These are phyloP conservation scores for Cephus rjabovi DNA, from an alignment of 2,888 invertebrate species.

Conservation along the genomic window DNA sequence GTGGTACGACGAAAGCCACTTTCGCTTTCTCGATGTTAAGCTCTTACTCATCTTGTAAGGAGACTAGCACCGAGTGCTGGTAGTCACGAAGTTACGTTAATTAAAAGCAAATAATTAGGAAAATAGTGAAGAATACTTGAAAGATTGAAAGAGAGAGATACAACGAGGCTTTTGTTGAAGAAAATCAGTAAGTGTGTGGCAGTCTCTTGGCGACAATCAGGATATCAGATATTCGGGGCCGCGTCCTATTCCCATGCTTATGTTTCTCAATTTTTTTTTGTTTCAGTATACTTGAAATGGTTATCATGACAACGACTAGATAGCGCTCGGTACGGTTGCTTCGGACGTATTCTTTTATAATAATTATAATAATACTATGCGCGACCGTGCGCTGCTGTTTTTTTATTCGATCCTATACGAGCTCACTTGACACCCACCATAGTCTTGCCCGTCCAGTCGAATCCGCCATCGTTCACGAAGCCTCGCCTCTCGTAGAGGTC, in stretches of 20 bases:
- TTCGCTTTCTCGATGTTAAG: neutral
- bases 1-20: neutral
- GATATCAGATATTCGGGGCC: neutral
- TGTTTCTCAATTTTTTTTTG: neutral
- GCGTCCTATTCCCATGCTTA: neutral
- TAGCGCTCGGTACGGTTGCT: neutral
- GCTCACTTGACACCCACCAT: conserved; percentile 67
- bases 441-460: conserved; percentile 94
- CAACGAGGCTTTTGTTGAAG: neutral
- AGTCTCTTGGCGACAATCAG: neutral
- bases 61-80: neutral
- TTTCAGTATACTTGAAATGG: neutral
- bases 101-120: neutral
- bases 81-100: neutral
- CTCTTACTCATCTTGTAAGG: neutral
- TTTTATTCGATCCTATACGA: neutral
- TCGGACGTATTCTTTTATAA: neutral
- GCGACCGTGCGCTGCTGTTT: neutral
- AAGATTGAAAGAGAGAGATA: neutral
- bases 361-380: neutral
- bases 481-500: conserved; percentile 90
- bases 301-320: neutral
- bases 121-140: neutral
- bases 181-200: neutral
- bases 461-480: conserved; percentile 90